Base-by-base conservation (phyloP, 2,113 vertebrate species). In the Myrmophylax atrothorax region DNA sequence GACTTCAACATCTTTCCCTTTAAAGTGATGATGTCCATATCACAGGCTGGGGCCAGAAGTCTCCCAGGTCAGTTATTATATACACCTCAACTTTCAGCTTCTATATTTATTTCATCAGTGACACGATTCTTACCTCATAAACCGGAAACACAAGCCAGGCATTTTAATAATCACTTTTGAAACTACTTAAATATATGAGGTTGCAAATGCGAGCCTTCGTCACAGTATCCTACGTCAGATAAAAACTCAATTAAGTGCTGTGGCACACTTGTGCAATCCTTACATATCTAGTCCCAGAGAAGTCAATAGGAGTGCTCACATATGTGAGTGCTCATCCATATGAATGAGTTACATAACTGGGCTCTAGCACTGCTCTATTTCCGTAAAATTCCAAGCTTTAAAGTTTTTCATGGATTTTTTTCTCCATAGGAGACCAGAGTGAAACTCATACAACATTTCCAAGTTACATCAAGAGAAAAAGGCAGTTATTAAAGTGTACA, bases 101-200 rank as follows among this genome's bases (percentile, higher is more conserved):
- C 90, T 84, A 55, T 80, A 77, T 88, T 96, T 94, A 84, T 95
- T 92, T 78, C 1, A 8, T 84, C 93, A 87, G 91, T 93, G 85
- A 86, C 79, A 42, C 40, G 40, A 40, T 90, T 85, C 80, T 70
- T 92, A 86, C 83, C 85, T 90, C 92, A 93, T 84, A 88, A 93
- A 92, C 96, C 85, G 85, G 96, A 97, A 96, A 95, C 92, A 95
- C 72, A 75, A 86, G 79, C 31, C 90, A 95, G 56, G 85, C 8
- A 93, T 93, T 93, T 96, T 94, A 96, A 97, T 96, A 83, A 92
- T 52, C 60, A 84, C 90, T 90, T 55, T 56, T 93, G 90, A 92
- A 90, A 92, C n/a, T 0, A 78, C 85, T 86, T 93, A 95, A 90
- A 90, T 78, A 90, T 12, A 52, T 72, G 52, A 96, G 94, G 81